phyloP scores from a whole-genome alignment of 2,797 vertebrate species.

The Acanthurus tractus region DNA sequence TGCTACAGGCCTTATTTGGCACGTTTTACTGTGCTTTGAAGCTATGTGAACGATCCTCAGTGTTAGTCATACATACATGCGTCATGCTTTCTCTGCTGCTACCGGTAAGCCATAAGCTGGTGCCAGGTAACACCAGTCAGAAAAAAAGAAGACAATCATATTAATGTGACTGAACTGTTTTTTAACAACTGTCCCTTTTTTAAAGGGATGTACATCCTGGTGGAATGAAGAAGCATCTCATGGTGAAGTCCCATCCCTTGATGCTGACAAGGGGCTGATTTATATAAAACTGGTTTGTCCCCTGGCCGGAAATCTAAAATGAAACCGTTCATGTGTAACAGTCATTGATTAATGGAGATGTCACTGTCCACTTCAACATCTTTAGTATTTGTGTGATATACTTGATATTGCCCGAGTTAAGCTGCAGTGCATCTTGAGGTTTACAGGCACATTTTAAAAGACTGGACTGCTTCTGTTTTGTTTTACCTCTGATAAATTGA shows the following conservation, averaged over 20 bases:
- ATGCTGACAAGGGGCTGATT: background rate
- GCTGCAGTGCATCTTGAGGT: background rate
- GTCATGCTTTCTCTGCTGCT: slow-evolving; percentile 20
- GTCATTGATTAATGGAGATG: background rate
- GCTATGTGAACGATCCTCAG: slow-evolving; percentile 15
- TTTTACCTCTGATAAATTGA: background rate
- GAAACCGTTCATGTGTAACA: background rate
- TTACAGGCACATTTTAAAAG: background rate
- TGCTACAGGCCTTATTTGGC: slow-evolving; percentile 20
- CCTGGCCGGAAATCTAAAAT: background rate
- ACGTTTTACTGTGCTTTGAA: slow-evolving; percentile 41
- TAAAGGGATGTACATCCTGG: background rate
- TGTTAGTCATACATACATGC: slow-evolving; percentile 17
- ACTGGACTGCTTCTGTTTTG: slow-evolving; percentile 3
- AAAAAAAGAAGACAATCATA: background rate
- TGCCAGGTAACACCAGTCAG: background rate
- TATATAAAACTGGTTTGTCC: background rate
- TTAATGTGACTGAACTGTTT: background rate
- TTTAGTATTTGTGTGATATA: background rate
- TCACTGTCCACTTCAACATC: background rate
- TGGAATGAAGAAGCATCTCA: background rate
- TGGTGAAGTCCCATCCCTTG: background rate
- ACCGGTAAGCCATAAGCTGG: background rate
- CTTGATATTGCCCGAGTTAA: background rate
- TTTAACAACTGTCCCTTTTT: background rate